Percentiles rank a stretch among this genome's conserved stretches.
These are phyloP conservation scores for Engystomops pustulosus DNA, from an alignment of 2,113 vertebrate genomes.

Conservation along the genomic window DNA sequence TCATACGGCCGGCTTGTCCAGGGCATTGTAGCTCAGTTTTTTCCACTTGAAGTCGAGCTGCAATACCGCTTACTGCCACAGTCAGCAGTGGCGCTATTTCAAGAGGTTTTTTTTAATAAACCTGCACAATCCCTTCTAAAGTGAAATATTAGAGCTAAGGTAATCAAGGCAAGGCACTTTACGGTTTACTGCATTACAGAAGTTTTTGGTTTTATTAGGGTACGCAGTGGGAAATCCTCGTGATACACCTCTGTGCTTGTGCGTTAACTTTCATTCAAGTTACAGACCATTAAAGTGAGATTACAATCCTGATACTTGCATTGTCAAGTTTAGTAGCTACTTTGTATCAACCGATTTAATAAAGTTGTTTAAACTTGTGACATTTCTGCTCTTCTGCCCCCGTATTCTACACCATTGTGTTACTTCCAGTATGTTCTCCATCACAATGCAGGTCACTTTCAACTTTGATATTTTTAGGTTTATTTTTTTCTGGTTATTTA, in stretches of 20 bases:
- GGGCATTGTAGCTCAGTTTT: neutral
- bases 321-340: slow-evolving; percentile 39
- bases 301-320: slow-evolving; percentile 28
- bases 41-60: neutral
- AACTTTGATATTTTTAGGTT: neutral
- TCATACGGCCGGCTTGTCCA: neutral
- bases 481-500: slow-evolving; percentile 32
- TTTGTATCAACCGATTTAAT: slow-evolving; percentile 33
- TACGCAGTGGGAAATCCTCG: neutral
- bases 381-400: neutral
- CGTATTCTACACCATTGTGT: neutral
- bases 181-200: neutral
- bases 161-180: neutral
- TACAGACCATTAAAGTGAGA: slow-evolving; percentile 19
- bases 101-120: neutral
- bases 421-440: slow-evolving; percentile 26
- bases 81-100: neutral
- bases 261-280: slow-evolving; percentile 24
- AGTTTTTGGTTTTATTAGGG: neutral
- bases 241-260: slow-evolving; percentile 10
- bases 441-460: neutral
- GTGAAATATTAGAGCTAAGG: neutral
- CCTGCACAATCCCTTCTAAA: neutral
- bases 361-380: slow-evolving; percentile 29
- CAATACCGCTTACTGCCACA: neutral